Evolutionary conservation across 2,888 invertebrate genomes (phyloP).

Genomic region (Pardosa pseudoannulata): DNA sequence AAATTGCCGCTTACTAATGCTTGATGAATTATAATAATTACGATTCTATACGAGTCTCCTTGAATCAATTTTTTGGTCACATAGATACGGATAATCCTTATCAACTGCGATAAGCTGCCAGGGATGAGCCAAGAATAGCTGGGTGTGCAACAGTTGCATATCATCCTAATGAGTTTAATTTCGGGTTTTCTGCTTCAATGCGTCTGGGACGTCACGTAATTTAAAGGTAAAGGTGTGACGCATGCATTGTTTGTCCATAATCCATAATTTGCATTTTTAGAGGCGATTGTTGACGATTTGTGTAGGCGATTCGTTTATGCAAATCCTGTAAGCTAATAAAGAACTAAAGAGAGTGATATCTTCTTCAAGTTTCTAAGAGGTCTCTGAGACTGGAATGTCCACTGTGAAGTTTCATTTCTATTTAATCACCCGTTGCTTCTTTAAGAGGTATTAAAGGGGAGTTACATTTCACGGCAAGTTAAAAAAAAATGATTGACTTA

Average conservation of each 20-base stretch:
- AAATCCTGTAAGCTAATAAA: background rate
- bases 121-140: background rate
- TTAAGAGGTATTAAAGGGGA: no score
- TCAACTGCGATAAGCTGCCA: background rate
- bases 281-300: background rate
- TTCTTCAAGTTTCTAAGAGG: no score
- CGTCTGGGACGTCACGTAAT: background rate
- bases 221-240: background rate
- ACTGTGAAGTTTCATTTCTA: no score
- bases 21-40: slow-evolving; percentile 5
- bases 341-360: no score
- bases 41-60: background rate
- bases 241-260: background rate
- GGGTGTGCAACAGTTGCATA: slow-evolving; percentile 3
- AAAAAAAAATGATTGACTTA: no score
- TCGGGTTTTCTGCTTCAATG: background rate
- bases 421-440: no score
- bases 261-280: background rate
- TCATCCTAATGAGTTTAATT: slow-evolving; percentile 10
- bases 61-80: slow-evolving; percentile 2
- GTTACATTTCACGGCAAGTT: no score
- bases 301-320: background rate
- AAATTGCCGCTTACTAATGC: background rate
- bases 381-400: no score
- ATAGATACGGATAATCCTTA: slow-evolving; percentile 1